phyloP scores from a whole-genome alignment of 2,113 vertebrate genomes.

The Irena cyanogastra region DNA sequence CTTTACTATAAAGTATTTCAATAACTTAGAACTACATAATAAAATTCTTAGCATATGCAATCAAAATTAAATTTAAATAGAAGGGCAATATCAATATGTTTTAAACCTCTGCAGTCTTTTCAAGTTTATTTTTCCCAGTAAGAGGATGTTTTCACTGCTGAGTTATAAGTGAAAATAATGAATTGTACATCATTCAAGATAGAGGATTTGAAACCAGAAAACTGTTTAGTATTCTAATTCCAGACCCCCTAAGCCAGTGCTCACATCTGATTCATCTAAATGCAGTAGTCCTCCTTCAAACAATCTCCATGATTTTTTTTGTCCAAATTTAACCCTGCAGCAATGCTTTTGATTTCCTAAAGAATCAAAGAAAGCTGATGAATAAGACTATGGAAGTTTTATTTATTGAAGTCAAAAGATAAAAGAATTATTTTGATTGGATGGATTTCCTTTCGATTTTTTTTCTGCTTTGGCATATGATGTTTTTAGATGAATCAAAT shows the following conservation, averaged over 20 bases:
- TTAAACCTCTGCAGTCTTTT: not conserved
- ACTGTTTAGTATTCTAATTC: not conserved
- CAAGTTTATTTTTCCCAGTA: not conserved
- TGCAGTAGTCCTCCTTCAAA: not conserved
- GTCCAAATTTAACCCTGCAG: not conserved
- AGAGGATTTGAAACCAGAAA: not conserved
- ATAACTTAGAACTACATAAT: not conserved
- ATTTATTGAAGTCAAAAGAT: not conserved
- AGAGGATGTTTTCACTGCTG: not conserved
- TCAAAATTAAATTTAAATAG: not conserved
- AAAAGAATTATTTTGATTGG: not conserved
- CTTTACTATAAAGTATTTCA: not conserved
- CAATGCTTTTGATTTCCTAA: not conserved
- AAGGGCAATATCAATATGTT: not conserved
- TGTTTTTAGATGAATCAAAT: not conserved
- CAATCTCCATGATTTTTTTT: not conserved
- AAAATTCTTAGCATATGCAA: not conserved
- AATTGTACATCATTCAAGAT: not conserved
- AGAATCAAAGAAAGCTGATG: not conserved
- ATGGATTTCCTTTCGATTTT: not conserved
- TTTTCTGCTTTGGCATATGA: not conserved
- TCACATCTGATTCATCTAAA: not conserved
- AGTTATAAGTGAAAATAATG: not conserved
- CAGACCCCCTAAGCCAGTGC: not conserved
- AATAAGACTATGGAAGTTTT: not conserved